phyloP scores from a whole-genome alignment of 2,888 invertebrate genomes.

The Drosophila robusta region DNA sequence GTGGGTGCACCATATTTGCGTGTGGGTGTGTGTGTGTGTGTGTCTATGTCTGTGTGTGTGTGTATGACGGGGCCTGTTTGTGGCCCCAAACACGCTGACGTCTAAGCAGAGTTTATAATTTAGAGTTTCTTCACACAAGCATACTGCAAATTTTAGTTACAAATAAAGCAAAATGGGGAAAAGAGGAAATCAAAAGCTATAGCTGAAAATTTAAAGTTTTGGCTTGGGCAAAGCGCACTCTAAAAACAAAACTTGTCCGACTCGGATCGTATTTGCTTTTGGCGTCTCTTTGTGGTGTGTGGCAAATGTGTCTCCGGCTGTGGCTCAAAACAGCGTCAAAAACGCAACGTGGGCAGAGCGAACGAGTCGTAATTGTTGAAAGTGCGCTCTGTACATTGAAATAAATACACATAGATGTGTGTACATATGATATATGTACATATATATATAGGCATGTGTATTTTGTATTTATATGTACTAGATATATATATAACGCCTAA shows the following conservation, averaged over 20 bases:
- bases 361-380: slow-evolving; percentile 78
- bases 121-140: slow-evolving; percentile 17
- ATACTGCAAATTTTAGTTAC: slow-evolving; percentile 29
- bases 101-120: slow-evolving; percentile 39
- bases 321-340: slow-evolving; percentile 67
- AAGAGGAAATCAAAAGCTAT: slow-evolving; percentile 42
- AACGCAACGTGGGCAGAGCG: slow-evolving; percentile 70
- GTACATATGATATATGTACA: background rate
- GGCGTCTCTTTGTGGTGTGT: slow-evolving; percentile 39
- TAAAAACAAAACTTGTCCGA: slow-evolving; percentile 42
- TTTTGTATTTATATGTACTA: slow-evolving; percentile 1
- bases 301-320: slow-evolving; percentile 66
- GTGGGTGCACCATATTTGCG: slow-evolving; percentile 65
- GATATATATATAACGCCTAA: slow-evolving; percentile 67
- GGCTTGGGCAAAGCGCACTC: slow-evolving; percentile 43
- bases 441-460: background rate
- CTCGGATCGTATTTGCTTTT: slow-evolving; percentile 31
- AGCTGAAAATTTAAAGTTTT: slow-evolving; percentile 27
- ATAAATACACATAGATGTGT: slow-evolving; percentile 6
- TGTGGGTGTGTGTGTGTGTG: slow-evolving; percentile 57
- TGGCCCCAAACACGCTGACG: slow-evolving; percentile 29
- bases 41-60: slow-evolving; percentile 24
- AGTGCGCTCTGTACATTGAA: slow-evolving; percentile 64
- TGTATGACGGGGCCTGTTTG: slow-evolving; percentile 45
- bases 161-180: background rate